These are phyloP conservation scores for Drosophila triauraria DNA, from an alignment of 1,140 invertebrate genomes.

Conservation along the genomic window DNA sequence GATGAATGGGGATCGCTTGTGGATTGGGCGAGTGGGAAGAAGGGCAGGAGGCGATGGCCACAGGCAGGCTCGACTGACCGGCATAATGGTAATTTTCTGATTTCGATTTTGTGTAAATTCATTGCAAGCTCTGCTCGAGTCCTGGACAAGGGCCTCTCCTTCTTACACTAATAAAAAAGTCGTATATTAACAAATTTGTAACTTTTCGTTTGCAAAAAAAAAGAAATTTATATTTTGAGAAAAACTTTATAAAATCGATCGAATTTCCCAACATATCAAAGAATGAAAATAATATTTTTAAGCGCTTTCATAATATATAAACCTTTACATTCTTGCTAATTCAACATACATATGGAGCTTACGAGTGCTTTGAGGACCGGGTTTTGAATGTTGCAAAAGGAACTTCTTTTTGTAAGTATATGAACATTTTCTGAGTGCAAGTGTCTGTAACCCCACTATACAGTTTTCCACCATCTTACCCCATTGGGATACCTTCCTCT, in stretches of 20 bases:
- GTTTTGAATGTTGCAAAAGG: no score
- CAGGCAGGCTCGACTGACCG: conserved; percentile 56
- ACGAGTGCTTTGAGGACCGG: no score
- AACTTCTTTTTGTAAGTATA: background rate
- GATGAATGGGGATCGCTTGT: conserved; percentile 15
- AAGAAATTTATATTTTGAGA: no score
- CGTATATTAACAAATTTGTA: background rate
- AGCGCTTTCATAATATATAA: background rate
- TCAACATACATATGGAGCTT: background rate
- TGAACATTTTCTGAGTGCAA: conserved; percentile 19
- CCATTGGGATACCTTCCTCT: conserved; percentile 28
- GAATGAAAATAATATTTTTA: no score
- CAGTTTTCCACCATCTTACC: conserved; percentile 14
- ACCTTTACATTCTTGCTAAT: no score
- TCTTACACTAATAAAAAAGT: conserved; percentile 7
- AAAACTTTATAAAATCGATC: no score
- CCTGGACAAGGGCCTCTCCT: conserved; percentile 24
- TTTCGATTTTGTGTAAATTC: conserved; percentile 83
- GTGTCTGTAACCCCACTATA: conserved; percentile 19
- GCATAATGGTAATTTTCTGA: conserved; percentile 83
- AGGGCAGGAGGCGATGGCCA: conserved; percentile 1
- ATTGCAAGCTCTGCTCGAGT: conserved; percentile 61
- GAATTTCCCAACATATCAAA: no score
- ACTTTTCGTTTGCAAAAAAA: no score
- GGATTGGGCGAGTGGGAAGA: background rate